Base-by-base conservation (phyloP, 2,888 invertebrate genomes). In the Callyntrura guangdongensis region DNA sequence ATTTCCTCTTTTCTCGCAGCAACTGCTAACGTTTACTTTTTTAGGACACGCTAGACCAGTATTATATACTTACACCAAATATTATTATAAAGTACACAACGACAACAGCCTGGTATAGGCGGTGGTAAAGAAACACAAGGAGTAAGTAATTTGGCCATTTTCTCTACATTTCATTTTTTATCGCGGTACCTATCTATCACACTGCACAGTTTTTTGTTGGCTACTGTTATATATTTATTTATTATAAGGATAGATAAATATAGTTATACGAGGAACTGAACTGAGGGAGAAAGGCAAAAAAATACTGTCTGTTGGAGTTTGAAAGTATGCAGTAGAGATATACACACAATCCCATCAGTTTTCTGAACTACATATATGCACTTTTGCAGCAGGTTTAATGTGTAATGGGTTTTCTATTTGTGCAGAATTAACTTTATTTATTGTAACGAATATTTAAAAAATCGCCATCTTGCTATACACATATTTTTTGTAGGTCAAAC, bases 1-100 rank as follows among this genome's bases (percentile, higher is more conserved):
- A 89, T 89, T 84, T 84, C 89, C 84, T 67, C 45, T 45, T 45
- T 74, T 77, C 86, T 56, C 25, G 20, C 27, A 27, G 67, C 27
- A 67, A 22, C 25, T 27, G 67, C 61, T 22, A 36, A 36, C 36
- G 36, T 36, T n/a, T 53, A n/a, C n/a, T 11, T 53, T 53, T 53
- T n/a, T n/a, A n/a, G n/a, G n/a, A n/a, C n/a, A n/a, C n/a, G n/a
- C n/a, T n/a, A n/a, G n/a, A n/a, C n/a, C n/a, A n/a, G n/a, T n/a
- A n/a, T n/a, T n/a, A n/a, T n/a, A n/a, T n/a, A n/a, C n/a, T n/a
- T 53, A 12, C 27, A 67, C 27, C 12, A 14, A 27, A 27, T n/a
- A 14, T 53, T 5, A 17, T 69, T 36, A 45, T 69, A 9, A 53
- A 53, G 69, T 45, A 17, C 17, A 69, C 11, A n/a, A 27, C 12